A percentile compares a stretch with the other conserved stretches of the same genome.
phyloP scores from a whole-genome alignment of 1,140 invertebrate species.

The Diploscapter pachys region DNA sequence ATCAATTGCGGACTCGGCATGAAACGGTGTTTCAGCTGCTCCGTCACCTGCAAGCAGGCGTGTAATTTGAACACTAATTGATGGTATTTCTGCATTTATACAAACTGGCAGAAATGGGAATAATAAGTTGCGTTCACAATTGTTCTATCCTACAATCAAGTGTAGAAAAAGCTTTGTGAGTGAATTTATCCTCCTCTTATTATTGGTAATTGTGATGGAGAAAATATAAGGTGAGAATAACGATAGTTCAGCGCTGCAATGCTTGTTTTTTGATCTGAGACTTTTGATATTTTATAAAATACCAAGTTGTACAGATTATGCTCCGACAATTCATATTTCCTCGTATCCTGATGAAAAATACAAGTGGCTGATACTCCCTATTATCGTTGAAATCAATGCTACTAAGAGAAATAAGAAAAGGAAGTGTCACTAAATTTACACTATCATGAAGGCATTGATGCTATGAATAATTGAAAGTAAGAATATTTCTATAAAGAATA shows the following conservation, averaged over 20 bases:
- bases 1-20: conserved; percentile 94
- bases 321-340: too few species aligned
- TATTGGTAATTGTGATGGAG: not conserved
- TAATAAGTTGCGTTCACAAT: not conserved
- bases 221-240: not conserved
- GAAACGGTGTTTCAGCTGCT: conserved; percentile 91
- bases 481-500: conserved; percentile 1
- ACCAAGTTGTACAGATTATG: too few species aligned
- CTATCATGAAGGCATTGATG: not conserved
- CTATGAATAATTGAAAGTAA: not conserved
- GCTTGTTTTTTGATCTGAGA: too few species aligned
- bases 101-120: too few species aligned
- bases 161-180: not conserved
- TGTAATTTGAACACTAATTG: conserved; percentile 12
- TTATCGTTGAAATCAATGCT: not conserved
- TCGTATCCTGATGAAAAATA: too few species aligned
- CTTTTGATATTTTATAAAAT: too few species aligned
- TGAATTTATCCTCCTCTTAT: not conserved
- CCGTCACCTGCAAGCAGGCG: conserved; percentile 71
- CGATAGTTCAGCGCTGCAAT: too few species aligned
- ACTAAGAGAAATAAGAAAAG: not conserved
- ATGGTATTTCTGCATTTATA: not conserved
- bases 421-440: not conserved
- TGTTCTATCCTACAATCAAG: not conserved
- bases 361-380: not conserved